phyloP scores from a whole-genome alignment of 2,888 invertebrate species.

The Tenthredo livida region DNA sequence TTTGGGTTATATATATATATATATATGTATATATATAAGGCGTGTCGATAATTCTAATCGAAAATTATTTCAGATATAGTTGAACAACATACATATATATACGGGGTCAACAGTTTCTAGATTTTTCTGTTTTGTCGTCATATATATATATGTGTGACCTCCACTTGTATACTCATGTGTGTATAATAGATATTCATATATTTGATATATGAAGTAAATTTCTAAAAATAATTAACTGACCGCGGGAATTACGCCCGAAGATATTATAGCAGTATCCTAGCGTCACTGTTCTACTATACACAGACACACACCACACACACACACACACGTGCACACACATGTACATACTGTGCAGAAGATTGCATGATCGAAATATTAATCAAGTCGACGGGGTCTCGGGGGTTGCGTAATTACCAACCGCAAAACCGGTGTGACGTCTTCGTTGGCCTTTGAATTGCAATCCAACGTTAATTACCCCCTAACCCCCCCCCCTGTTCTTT shows the following conservation, averaged over 20 bases:
- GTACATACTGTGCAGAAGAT: neutral
- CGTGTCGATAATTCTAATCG: neutral
- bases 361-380: constrained; percentile 49
- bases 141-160: neutral
- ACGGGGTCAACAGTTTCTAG: neutral
- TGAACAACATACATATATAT: neutral
- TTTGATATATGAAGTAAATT: neutral
- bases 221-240: constrained; percentile 11
- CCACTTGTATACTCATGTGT: neutral
- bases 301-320: no score
- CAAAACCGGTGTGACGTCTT: constrained; percentile 44
- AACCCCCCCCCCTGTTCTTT: neutral
- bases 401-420: constrained; percentile 25
- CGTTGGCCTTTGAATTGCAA: constrained; percentile 43
- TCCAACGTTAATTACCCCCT: constrained; percentile 32
- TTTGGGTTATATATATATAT: no score
- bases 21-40: neutral
- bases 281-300: neutral
- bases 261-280: neutral
- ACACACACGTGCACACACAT: neutral
- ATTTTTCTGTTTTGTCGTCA: neutral
- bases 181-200: neutral
- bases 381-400: neutral
- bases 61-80: neutral
- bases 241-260: neutral